Conservation (phyloP, 1,140 invertebrate species). For the Aricia agestis region DNA sequence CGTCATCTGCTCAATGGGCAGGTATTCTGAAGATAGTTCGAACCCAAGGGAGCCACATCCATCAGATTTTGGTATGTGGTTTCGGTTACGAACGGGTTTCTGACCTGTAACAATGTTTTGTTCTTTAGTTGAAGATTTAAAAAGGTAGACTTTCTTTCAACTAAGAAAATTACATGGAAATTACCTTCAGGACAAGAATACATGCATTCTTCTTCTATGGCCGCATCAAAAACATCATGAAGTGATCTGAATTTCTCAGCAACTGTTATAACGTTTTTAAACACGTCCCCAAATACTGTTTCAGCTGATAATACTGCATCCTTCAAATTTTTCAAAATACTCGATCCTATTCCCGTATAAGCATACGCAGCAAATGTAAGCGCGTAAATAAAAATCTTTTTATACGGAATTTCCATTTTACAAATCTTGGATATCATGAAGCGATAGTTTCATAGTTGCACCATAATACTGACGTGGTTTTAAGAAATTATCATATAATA, state of each 20-base stretch:
- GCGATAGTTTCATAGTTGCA: slow-evolving; percentile 7
- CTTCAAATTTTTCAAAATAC: slow-evolving; percentile 81
- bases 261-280: slow-evolving; percentile 85
- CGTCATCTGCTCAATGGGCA: slow-evolving; percentile 87
- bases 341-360: slow-evolving; percentile 87
- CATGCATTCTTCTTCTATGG: slow-evolving; percentile 88
- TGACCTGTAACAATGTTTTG: slow-evolving; percentile 75
- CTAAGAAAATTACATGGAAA: not conserved
- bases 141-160: not conserved
- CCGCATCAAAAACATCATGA: slow-evolving; percentile 88
- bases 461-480: slow-evolving; percentile 14
- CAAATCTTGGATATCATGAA: slow-evolving; percentile 8
- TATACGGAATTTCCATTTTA: slow-evolving; percentile 83
- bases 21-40: slow-evolving; percentile 84
- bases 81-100: slow-evolving; percentile 81
- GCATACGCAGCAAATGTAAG: slow-evolving; percentile 87
- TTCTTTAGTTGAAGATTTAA: slow-evolving; percentile 4
- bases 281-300: slow-evolving; percentile 84
- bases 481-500: not conserved
- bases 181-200: slow-evolving; percentile 84
- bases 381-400: slow-evolving; percentile 84
- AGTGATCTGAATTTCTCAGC: slow-evolving; percentile 85
- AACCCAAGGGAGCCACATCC: slow-evolving; percentile 89
- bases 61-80: slow-evolving; percentile 84
- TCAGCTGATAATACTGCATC: slow-evolving; percentile 88